These are phyloP conservation scores for Phrynocephalus guinanensis DNA, from an alignment of 2,797 vertebrate genomes.

Conservation along the genomic window DNA sequence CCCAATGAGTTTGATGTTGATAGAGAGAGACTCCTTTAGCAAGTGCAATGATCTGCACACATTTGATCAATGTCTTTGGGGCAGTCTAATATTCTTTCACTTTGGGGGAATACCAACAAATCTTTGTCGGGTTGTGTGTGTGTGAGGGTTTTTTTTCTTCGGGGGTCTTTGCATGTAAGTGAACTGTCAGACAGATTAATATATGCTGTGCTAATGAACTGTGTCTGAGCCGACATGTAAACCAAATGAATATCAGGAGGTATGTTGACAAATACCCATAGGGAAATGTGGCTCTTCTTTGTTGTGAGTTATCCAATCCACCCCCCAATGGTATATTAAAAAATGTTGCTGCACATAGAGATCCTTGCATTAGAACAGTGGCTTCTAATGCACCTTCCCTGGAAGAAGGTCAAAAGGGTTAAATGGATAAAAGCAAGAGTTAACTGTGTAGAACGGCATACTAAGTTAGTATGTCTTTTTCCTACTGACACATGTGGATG, in stretches of 20 bases:
- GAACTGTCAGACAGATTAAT: conserved; percentile 43
- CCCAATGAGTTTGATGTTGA: conserved; percentile 87
- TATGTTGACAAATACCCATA: conserved; percentile 35
- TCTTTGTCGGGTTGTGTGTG: conserved; percentile 1
- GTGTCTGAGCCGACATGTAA: conserved; percentile 6
- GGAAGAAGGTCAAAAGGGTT: not conserved
- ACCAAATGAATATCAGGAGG: not conserved
- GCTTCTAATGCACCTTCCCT: conserved; percentile 62
- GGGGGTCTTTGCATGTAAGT: conserved; percentile 26
- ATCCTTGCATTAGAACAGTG: conserved; percentile 47
- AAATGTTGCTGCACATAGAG: conserved; percentile 50
- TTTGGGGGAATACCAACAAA: conserved; percentile 54
- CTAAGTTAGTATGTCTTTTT: conserved; percentile 5
- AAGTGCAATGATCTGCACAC: conserved; percentile 81
- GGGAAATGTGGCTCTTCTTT: conserved; percentile 45
- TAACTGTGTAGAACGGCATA: not conserved
- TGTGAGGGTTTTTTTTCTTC: not conserved
- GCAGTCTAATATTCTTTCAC: conserved; percentile 70
- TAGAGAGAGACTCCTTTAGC: conserved; percentile 81
- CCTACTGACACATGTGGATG: not conserved
- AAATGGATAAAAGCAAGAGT: not conserved
- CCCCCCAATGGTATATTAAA: conserved; percentile 27
- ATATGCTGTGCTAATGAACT: conserved; percentile 49
- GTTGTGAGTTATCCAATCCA: conserved; percentile 17
- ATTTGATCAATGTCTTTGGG: conserved; percentile 79